Base-by-base conservation (phyloP, 1,140 invertebrate species). In the Glossosoma conforme region DNA sequence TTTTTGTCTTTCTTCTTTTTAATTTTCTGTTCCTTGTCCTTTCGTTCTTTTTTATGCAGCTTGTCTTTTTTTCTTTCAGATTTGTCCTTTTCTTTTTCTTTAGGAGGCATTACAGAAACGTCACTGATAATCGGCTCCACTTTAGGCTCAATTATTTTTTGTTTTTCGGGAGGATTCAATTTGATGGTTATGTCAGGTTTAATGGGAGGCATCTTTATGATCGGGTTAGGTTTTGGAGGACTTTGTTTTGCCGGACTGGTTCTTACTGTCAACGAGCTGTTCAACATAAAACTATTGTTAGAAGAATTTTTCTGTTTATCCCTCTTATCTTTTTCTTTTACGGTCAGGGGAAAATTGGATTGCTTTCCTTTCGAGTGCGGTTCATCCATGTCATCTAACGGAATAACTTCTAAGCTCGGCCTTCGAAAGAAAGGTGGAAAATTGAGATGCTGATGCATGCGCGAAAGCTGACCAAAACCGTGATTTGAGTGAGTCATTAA, bases 1-100 rank as follows among this genome's bases (percentile, higher is more conserved):
- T 87, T 87, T 58, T 87, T 86, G 44, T 87, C 84, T 59, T 88
- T 87, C 61, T 89, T 89, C 64, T 86, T 86, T 61, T 85, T 87
- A 3, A 83, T 70, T 65, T 80, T 80, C 18, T 78, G 76, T 32
- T 82, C 78, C 60, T 84, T 85, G 22, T 83, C 77, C 60, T 83
- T 83, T 58, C 83, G 85, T 47, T 85, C 82, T 40, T 82, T 78
- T 65, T 86, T 86, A 60, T 81, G 79, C 42, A 85, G 78, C 59
- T 84, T 85, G 24, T 79, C 73, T 58, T 86, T 86, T 65, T 81
- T 74, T 58, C 76, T 77, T 53, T 80, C 79, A 22, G 55, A 59
- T 50, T 68, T 77, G 52, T 80, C 77, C 52, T 71, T 70, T 19
- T 74, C 72, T 52, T 68, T 67, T 58, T 72, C 72, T 40, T 70